Conservation (phyloP, 2,888 invertebrate species). For the Alentia gelatinosa region DNA sequence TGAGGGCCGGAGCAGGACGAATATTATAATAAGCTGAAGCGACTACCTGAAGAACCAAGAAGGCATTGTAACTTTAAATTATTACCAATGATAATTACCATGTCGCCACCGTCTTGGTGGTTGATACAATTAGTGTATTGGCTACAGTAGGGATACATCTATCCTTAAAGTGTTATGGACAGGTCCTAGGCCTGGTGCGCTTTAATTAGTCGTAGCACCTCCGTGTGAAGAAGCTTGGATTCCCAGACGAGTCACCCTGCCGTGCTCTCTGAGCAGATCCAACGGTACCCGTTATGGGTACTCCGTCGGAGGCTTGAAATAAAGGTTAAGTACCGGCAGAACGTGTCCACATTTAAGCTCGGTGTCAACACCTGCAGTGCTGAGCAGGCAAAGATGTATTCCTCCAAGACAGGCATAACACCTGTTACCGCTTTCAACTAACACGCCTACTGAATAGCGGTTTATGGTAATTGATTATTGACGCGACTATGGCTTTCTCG, state of each 20-base stretch:
- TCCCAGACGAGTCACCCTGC: no score
- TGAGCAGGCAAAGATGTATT: neutral
- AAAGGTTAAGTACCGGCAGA: neutral
- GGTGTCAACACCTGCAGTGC: neutral
- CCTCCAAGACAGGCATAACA: neutral
- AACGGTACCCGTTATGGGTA: neutral
- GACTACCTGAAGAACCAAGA: neutral
- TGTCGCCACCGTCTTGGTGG: slow-evolving; percentile 8
- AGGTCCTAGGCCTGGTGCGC: neutral
- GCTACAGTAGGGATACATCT: neutral
- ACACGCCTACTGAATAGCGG: no score
- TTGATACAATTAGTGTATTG: neutral
- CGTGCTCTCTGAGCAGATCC: no score
- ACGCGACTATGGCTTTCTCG: slow-evolving; percentile 17
- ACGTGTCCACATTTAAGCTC: neutral
- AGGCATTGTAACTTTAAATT: neutral
- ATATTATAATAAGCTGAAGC: slow-evolving; percentile 33
- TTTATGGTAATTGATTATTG: slow-evolving; percentile 6
- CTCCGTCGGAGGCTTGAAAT: no score
- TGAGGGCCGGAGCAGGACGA: slow-evolving; percentile 9
- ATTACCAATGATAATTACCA: neutral
- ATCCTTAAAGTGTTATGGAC: no score
- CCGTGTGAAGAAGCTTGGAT: no score
- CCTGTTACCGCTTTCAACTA: neutral
- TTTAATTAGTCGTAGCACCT: no score